Percentiles rank a stretch among this genome's conserved stretches.
Evolutionary conservation across 1,140 invertebrate species (phyloP).

Genomic region (Cylas formicarius): DNA sequence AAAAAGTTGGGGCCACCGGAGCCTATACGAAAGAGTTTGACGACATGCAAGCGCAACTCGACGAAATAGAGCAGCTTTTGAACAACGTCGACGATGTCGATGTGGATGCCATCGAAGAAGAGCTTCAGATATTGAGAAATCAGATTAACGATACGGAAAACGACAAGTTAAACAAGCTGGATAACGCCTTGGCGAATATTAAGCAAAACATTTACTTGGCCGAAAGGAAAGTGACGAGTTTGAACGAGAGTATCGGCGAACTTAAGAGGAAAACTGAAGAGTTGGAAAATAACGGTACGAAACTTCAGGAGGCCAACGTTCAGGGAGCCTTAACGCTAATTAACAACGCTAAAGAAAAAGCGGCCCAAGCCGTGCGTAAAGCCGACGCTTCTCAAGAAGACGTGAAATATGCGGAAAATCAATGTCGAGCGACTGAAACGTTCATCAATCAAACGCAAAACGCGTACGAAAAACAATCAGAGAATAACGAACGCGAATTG

Average conservation of each 20-base stretch:
- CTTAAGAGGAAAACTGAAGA: conserved; percentile 66
- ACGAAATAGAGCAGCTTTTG: conserved; percentile 70
- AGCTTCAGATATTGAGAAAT: conserved; percentile 43
- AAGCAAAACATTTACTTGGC: conserved; percentile 71
- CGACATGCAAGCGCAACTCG: conserved; percentile 76
- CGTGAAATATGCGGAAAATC: conserved; percentile 69
- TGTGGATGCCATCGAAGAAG: conserved; percentile 42
- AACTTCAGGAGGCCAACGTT: conserved; percentile 89
- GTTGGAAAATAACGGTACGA: conserved; percentile 79
- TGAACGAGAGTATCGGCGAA: conserved; percentile 63
- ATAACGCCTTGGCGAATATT: conserved; percentile 62
- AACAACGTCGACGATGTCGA: conserved; percentile 54
- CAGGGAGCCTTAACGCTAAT: conserved; percentile 91
- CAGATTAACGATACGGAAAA: conserved; percentile 45
- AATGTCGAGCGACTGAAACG: conserved; percentile 74
- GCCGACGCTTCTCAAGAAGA: conserved; percentile 53
- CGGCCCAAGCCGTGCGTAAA: conserved; percentile 60
- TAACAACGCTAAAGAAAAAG: conserved; percentile 64
- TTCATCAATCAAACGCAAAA: conserved; percentile 63
- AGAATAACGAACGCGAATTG: conserved; percentile 62
- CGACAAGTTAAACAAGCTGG: conserved; percentile 53
- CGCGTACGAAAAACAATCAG: conserved; percentile 62
- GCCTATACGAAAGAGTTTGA: conserved; percentile 92
- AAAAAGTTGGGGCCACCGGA: conserved; percentile 85
- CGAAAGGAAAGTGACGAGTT: conserved; percentile 66